Conservation (phyloP, 1,140 invertebrate genomes). For the Diabrotica undecimpunctata region DNA sequence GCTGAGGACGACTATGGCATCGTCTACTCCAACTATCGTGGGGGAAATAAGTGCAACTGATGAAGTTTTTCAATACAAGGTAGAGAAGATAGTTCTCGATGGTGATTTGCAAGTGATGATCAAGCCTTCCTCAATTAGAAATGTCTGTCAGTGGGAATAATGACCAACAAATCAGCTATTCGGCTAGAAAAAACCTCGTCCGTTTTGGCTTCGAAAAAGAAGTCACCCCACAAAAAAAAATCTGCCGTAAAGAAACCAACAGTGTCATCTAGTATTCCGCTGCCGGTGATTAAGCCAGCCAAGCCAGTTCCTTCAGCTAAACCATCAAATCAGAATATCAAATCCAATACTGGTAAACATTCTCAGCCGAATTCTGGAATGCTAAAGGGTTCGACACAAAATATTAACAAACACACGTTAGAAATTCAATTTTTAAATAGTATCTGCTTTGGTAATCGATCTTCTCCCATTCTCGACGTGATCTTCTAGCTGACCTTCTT, state of each 20-base stretch:
- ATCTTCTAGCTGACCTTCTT: no score
- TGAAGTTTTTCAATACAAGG: no score
- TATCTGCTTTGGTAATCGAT: no score
- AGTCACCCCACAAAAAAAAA: neutral
- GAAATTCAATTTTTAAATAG: conserved; percentile 43
- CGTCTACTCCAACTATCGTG: conserved; percentile 2
- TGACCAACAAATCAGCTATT: neutral
- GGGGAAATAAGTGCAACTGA: conserved; percentile 6
- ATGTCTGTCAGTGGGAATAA: no score
- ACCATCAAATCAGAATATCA: conserved; percentile 5
- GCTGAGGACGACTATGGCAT: conserved; percentile 7
- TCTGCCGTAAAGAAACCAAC: neutral
- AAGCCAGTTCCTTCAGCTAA: conserved; percentile 21
- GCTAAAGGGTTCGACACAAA: conserved; percentile 12
- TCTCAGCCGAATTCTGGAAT: conserved; percentile 24
- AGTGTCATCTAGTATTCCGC: conserved; percentile 23
- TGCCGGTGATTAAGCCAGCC: conserved; percentile 24
- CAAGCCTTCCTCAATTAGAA: no score
- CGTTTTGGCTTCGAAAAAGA: conserved; percentile 9
- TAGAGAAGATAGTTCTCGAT: no score
- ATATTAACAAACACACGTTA: conserved; percentile 33
- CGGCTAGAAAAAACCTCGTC: neutral
- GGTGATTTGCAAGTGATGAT: no score
- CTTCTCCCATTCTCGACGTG: no score
- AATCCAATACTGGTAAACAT: conserved; percentile 3